Conservation (phyloP, 2,797 vertebrate genomes). For the Babyrousa celebensis region DNA sequence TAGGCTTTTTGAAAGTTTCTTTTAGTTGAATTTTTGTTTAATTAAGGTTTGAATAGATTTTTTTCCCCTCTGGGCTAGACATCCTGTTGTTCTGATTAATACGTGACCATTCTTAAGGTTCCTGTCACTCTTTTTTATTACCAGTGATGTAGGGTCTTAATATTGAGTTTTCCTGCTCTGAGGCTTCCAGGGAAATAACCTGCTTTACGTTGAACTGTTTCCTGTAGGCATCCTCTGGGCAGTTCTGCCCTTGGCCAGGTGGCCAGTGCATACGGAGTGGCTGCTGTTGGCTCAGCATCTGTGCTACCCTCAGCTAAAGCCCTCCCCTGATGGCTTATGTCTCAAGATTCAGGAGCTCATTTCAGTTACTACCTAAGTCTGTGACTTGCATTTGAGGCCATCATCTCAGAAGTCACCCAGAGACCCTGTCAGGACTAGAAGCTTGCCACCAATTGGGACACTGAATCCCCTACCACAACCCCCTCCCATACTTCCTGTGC, state of each 20-base stretch:
- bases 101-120: background rate
- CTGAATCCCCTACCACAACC: background rate
- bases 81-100: slow-evolving; percentile 29
- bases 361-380: background rate
- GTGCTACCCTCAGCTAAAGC: background rate
- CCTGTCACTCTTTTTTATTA: slow-evolving; percentile 3
- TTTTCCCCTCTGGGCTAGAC: background rate
- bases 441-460: background rate
- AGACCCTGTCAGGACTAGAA: background rate
- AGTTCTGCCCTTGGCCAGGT: background rate
- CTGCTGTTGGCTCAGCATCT: background rate
- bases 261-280: background rate
- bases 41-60: slow-evolving; percentile 20
- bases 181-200: background rate
- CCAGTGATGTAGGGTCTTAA: background rate
- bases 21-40: slow-evolving; percentile 1
- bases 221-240: background rate
- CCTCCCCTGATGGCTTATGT: background rate
- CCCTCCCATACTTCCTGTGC: background rate
- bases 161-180: background rate
- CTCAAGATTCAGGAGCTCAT: background rate
- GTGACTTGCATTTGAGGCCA: background rate
- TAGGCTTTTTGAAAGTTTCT: background rate
- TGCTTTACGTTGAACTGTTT: background rate
- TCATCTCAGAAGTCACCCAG: background rate